Base-by-base conservation (phyloP, 2,888 invertebrate genomes). In the Tinea semifulvella region DNA sequence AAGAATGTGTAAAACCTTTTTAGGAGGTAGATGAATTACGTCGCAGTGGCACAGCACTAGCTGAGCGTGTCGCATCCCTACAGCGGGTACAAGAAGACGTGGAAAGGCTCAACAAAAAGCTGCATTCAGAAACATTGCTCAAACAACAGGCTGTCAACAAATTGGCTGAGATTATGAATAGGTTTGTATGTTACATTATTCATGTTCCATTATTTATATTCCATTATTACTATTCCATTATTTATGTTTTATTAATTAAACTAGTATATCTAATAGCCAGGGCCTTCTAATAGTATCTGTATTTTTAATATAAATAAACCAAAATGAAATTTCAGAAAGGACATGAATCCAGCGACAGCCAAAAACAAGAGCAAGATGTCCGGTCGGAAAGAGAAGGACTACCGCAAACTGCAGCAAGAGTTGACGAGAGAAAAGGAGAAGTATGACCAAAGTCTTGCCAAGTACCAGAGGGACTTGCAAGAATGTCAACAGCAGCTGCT, bases 131-230 rank as follows among this genome's bases (percentile, higher is more conserved):
- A 76, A 89, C 89, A 63, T 75, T 96, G 61, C 84, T 95, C 58
- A 95, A 94, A 65, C 90, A 92, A 65, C 93, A 96, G 77, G 98
- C 98, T 43, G 96, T 98, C 51, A 96, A 97, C 73, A 99, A 98
- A 68, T 84, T 99, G 51, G 96, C 97, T 3, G 97, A 98, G 76
- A 93, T 98, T 49, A 92, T 98, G 92, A 96, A 96, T 68, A 88
- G 97, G 61, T 95, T 22, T 36, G 16, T 18, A 22, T 22, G 8
- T 7, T 8, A 22, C 5, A 22, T 22, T 5, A 8, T 5, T 22
- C 8, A 22, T 22, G 25, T 22, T 22, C 8, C 8, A 8, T 22
- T 7, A 8, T 5, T 22, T 7, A 22, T 7, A 22, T 8, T 7
- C n/a, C n/a, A n/a, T 22, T 22, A 22, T 7, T 22, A 22, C 5